Base-by-base conservation (phyloP, 2,888 invertebrate species). In the Molorchus minor region DNA sequence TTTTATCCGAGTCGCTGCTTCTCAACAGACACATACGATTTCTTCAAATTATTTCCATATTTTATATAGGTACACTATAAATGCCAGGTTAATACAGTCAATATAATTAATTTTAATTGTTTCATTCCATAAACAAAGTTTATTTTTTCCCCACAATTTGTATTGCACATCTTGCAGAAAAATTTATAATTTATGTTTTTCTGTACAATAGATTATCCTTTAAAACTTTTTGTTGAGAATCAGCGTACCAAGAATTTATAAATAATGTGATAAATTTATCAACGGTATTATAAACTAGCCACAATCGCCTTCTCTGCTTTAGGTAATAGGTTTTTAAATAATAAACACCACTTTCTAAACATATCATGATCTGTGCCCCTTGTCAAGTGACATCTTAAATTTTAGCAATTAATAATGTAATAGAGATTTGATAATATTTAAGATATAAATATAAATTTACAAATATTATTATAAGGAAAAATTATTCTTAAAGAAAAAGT, bases 311-410 rank as follows among this genome's bases (percentile, higher is more conserved):
- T 82, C 81, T 82, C 81, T 82, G 80, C 81, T 82, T 82, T 82
- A 82, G 82, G 77, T 78, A 79, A 80, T 80, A 80, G 79, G 79
- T 77, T 79, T 77, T 82, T 82, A 75, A 33, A 67, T 67, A 84
- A 85, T 86, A 87, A 87, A 86, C 85, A 84, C 87, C 86, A 86
- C 85, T 85, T 86, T 87, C 87, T 86, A 88, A 88, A 88, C 88
- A 88, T 88, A 88, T 88, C 88, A 88, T 83, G 87, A 86, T 86
- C 86, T 87, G 88, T 88, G 88, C 88, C 88, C 88, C 88, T 86
- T 87, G 86, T 86, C 86, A 82, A 83, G 82, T 82, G 82, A 82
- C 81, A 81, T 81, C 82, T 82, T 83, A 82, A 83, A 82, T 80
- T 80, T 79, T 81, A 80, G 78, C 75, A 78, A 79, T 78, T 80